Evolutionary conservation across 2,113 vertebrate genomes (phyloP).

Genomic region (Oreotrochilus melanogaster): DNA sequence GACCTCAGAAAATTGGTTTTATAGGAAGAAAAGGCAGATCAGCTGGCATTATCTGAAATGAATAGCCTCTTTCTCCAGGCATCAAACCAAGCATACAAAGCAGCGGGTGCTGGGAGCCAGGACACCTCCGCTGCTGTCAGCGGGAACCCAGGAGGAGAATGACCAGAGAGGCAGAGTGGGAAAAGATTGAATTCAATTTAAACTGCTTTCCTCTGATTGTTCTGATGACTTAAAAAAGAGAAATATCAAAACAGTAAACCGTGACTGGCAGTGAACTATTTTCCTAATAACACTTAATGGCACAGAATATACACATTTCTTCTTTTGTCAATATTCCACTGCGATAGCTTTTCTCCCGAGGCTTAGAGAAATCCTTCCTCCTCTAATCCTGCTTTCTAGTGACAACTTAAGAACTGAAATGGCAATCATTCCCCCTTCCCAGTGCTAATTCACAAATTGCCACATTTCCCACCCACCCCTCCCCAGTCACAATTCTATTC

Average conservation of each 20-base stretch:
- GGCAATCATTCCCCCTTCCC: conserved; percentile 3
- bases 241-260: not conserved
- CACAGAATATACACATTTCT: not conserved
- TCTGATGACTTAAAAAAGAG: not conserved
- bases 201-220: not conserved
- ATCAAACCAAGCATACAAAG: not conserved
- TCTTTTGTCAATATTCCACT: not conserved
- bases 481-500: rapidly evolving
- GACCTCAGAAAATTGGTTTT: not conserved
- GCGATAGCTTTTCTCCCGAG: not conserved
- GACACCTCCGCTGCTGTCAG: not conserved
- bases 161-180: not conserved
- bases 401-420: conserved; percentile 43
- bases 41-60: not conserved
- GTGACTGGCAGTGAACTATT: not conserved
- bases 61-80: not conserved
- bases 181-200: not conserved
- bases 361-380: conserved; percentile 39
- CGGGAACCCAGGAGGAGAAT: not conserved
- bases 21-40: not conserved
- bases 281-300: conserved; percentile 7
- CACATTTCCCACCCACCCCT: not conserved
- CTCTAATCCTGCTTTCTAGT: conserved; percentile 51
- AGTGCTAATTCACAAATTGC: conserved; percentile 48
- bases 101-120: rapidly evolving